Conservation (phyloP, 2,888 invertebrate genomes). For the Caenorhabditis panamensis region DNA sequence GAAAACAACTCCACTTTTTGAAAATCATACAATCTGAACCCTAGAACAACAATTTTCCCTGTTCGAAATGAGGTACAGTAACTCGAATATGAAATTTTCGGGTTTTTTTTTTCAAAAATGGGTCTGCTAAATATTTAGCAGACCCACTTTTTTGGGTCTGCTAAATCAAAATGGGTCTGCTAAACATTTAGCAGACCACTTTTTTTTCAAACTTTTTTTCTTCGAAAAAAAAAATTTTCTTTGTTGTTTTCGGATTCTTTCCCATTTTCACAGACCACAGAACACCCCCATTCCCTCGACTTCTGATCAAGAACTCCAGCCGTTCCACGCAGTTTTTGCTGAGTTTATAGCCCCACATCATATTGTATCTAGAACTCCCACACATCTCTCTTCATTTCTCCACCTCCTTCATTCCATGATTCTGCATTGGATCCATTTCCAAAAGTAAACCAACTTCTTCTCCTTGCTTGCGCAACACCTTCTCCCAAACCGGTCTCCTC, state of each 20-base stretch:
- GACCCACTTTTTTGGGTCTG: too few species aligned
- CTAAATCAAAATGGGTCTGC: background rate
- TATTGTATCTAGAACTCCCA: background rate
- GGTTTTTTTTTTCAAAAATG: too few species aligned
- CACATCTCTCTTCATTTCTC: background rate
- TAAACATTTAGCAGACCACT: too few species aligned
- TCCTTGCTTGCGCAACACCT: conserved; percentile 27
- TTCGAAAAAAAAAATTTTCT: too few species aligned
- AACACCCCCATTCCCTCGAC: background rate
- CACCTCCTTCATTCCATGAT: conserved; percentile 3
- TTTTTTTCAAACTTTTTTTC: too few species aligned
- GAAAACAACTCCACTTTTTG: too few species aligned
- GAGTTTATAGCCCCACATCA: background rate
- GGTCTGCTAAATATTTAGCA: background rate
- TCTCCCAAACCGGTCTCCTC: conserved; percentile 4
- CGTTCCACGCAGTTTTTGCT: background rate
- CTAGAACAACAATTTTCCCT: too few species aligned
- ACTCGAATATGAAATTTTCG: too few species aligned
- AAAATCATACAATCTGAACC: too few species aligned
- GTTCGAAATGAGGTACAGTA: too few species aligned
- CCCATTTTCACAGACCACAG: too few species aligned
- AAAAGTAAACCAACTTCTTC: conserved; percentile 25
- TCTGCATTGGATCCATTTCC: conserved; percentile 3
- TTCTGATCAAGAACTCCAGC: background rate
- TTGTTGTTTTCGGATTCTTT: too few species aligned